Evolutionary conservation across 2,113 vertebrate genomes (phyloP), one percentile per base, ranked within the genome.

Genomic region (Gulo gulo): DNA sequence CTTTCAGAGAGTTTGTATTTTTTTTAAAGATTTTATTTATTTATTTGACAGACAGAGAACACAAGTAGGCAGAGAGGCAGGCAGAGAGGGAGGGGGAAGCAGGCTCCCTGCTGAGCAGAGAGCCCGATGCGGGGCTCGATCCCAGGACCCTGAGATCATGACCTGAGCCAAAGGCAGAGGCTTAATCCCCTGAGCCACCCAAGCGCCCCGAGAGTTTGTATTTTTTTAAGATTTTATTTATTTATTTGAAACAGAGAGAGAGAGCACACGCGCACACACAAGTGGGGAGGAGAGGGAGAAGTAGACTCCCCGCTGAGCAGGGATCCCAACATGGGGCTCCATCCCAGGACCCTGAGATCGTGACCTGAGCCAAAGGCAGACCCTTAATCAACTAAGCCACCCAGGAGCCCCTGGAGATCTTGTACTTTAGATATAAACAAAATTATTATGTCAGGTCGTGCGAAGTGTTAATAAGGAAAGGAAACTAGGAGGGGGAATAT

Each of bases 361-460:
- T 76, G 73, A 76, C 42, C 42, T 45, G 24, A 47, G 26, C 73
- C 2, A 14, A 47, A 76, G 42, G 14, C 42, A 16, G 24, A 76
- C 1, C 1, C 14, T 47, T 24, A 29, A 45, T 14, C 13, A 3
- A 76, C 42, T 29, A 42, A 45, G 73, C 42, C 73, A 45, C 24
- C 39, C 24, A 16, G 24, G 42, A 4, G 24, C 39, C 24, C 73
- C 73, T 80, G 1, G 13, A n/a, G 71, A 91, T 31, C 29, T 78
- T 78, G 55, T 26, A 47, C 47, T 57, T 87, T 87, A 73, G 59
- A 16, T 83, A 76, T 57, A 88, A 82, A 23, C 21, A 74, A 95
- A 74, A 57, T 50, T 59, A 52, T 83, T 83, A 36, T 13, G 2
- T 47, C 34, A 83, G 23, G 69, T 86, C 29, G 18, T 65, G 47